Conservation (phyloP, 2,797 vertebrate species). For the Hipposideros larvatus region DNA sequence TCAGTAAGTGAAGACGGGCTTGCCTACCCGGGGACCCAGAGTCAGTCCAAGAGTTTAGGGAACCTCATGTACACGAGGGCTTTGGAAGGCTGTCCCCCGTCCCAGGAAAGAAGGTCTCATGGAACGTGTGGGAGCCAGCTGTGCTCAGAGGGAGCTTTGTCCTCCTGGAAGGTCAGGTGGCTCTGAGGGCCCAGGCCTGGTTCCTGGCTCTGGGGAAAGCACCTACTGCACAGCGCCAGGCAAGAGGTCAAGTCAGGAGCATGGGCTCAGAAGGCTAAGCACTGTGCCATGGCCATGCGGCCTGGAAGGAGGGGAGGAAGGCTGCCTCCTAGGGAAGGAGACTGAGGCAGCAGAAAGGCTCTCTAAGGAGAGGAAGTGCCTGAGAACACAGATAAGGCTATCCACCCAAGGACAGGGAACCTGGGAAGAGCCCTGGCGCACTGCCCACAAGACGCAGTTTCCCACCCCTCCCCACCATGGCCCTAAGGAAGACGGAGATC, state of each 20-base stretch:
- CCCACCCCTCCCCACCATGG: fast-evolving
- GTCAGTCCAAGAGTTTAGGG: too few species aligned
- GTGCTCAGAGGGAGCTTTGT: neutral
- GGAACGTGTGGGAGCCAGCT: neutral
- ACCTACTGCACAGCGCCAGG: neutral
- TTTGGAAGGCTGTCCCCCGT: neutral
- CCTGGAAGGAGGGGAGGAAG: too few species aligned
- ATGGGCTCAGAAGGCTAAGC: neutral
- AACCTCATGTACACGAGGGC: neutral
- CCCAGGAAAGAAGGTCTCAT: neutral
- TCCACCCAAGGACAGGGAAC: neutral
- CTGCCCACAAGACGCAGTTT: fast-evolving
- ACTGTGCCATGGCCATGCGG: too few species aligned
- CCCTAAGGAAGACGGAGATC: neutral
- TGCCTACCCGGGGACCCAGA: neutral
- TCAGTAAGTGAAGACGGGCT: neutral
- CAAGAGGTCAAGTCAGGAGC: neutral
- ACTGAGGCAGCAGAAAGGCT: neutral
- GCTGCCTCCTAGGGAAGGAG: neutral
- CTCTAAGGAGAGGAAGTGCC: neutral
- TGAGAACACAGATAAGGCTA: neutral
- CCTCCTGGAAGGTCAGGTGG: neutral
- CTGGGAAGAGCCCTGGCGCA: neutral
- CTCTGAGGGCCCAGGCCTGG: too few species aligned
- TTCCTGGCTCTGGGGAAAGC: neutral